A percentile compares a stretch with the other conserved stretches of the same genome.
Conservation (phyloP, 2,888 invertebrate genomes). For the Tetropium fuscum region DNA sequence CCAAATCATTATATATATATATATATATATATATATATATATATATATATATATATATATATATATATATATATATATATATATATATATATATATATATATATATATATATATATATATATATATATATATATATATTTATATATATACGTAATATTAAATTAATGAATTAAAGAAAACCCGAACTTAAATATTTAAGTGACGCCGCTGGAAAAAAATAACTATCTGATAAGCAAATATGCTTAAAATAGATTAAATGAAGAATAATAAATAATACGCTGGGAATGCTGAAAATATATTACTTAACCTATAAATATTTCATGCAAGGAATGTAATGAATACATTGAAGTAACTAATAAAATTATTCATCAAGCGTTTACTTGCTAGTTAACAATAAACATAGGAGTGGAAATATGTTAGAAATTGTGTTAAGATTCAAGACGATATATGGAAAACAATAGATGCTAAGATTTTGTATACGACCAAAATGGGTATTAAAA, state of each 20-base stretch:
- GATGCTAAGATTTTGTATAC: too few relatives aligned
- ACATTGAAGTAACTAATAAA: conserved; percentile 16
- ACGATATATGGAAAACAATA: too few relatives aligned
- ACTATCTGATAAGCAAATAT: neutral
- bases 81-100: too few relatives aligned
- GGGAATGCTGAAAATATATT: conserved; percentile 12
- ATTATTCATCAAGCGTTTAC: conserved; percentile 18
- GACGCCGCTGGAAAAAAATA: neutral
- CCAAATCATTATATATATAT: too few relatives aligned
- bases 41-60: too few relatives aligned
- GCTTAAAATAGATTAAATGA: conserved; percentile 5
- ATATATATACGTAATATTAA: too few relatives aligned
- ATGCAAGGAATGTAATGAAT: conserved; percentile 20
- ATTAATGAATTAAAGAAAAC: too few relatives aligned
- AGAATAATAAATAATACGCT: conserved; percentile 12
- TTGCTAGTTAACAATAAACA: conserved; percentile 18
- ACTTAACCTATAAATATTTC: conserved; percentile 17
- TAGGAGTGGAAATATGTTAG: conserved; percentile 8
- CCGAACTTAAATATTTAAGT: neutral
- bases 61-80: too few relatives aligned
- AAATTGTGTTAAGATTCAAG: conserved; percentile 22
- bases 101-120: too few relatives aligned
- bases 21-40: too few relatives aligned
- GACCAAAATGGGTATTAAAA: too few relatives aligned
- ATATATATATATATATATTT: too few relatives aligned